phyloP scores from a whole-genome alignment of 2,888 invertebrate genomes.

The Masnerella sp. region DNA sequence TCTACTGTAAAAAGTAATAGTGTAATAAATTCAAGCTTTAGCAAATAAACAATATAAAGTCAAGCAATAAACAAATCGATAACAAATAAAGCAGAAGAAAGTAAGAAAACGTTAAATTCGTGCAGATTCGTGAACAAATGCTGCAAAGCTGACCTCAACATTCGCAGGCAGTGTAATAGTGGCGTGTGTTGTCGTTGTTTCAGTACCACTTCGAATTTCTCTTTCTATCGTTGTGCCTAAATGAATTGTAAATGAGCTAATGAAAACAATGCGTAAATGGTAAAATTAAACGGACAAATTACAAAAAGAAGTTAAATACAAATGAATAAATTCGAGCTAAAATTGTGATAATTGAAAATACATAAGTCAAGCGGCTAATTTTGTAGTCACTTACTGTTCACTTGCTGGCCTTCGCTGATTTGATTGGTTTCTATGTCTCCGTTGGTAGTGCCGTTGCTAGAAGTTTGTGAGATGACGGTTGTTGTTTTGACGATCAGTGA shows the following conservation, averaged over 20 bases:
- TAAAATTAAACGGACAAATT: constrained; percentile 19
- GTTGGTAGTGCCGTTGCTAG: constrained; percentile 73
- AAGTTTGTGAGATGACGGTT: constrained; percentile 73
- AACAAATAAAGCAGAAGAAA: neutral
- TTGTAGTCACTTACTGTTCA: constrained; percentile 75
- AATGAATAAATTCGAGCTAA: neutral
- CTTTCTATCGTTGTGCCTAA: constrained; percentile 76
- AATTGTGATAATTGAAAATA: neutral
- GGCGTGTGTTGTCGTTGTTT: constrained; percentile 76
- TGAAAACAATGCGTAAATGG: constrained; percentile 53
- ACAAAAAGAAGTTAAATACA: constrained; percentile 7
- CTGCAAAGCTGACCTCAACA: constrained; percentile 73
- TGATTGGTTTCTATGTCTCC: constrained; percentile 74
- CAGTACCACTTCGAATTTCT: constrained; percentile 75
- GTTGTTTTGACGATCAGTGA: constrained; percentile 74
- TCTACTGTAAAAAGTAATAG: no score
- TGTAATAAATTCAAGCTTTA: no score
- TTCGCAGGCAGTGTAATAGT: constrained; percentile 76
- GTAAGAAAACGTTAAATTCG: no score
- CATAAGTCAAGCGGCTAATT: neutral
- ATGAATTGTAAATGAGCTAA: constrained; percentile 63
- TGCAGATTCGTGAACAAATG: no score
- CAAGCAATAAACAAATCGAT: no score
- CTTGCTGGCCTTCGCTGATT: constrained; percentile 72
- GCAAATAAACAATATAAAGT: no score